Conservation (phyloP, 2,797 vertebrate genomes). For the Oryzias sinensis region DNA sequence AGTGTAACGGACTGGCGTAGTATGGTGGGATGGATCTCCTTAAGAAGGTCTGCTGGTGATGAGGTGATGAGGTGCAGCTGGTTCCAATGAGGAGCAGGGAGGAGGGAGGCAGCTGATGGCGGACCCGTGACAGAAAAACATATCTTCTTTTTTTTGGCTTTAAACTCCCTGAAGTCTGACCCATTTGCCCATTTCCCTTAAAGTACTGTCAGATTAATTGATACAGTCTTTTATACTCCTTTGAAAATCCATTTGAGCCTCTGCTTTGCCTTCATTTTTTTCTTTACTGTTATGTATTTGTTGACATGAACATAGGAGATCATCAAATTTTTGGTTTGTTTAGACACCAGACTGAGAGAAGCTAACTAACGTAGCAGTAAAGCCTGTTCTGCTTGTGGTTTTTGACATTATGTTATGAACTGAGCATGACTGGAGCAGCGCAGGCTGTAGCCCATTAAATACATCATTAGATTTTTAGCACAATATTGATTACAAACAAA, state of each 20-base stretch:
- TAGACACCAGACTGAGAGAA: conserved; percentile 70
- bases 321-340: conserved; percentile 64
- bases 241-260: conserved; percentile 28
- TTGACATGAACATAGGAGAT: conserved; percentile 62
- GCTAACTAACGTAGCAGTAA: conserved; percentile 56
- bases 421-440: conserved; percentile 2
- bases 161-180: conserved; percentile 56
- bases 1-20: too few species aligned
- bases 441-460: not conserved
- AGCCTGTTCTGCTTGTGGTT: conserved; percentile 60
- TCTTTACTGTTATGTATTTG: conserved; percentile 66
- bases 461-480: too few species aligned
- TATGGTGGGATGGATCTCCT: too few species aligned
- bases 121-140: too few species aligned
- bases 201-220: conserved; percentile 61
- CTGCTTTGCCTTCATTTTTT: conserved; percentile 1
- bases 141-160: conserved; percentile 50
- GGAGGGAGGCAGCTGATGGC: too few species aligned
- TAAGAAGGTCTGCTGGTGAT: too few species aligned
- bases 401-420: not conserved
- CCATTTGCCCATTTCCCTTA: conserved; percentile 45
- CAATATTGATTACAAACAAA: too few species aligned
- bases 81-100: too few species aligned
- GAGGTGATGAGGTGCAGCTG: too few species aligned
- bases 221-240: conserved; percentile 48